These are phyloP conservation scores for Lagodon rhomboides DNA, from an alignment of 2,797 vertebrate species.

Conservation along the genomic window DNA sequence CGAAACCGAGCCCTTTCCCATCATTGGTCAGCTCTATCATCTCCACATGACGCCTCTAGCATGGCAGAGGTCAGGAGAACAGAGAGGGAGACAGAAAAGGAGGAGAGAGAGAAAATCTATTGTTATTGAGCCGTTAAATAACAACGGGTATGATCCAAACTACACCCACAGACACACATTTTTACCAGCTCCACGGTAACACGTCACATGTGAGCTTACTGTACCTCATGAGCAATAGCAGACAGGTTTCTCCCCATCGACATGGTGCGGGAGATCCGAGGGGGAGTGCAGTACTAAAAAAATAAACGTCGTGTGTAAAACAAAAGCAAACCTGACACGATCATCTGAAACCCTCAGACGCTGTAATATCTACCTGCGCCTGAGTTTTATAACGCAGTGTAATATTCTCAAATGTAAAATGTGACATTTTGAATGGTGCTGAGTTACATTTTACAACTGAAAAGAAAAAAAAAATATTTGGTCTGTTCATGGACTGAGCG, in stretches of 20 bases:
- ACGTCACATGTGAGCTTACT: constrained; percentile 16
- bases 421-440: constrained; percentile 56
- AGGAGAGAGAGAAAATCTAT: constrained; percentile 1
- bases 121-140: neutral
- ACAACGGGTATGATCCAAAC: neutral
- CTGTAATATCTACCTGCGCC: constrained; percentile 27
- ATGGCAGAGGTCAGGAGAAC: neutral
- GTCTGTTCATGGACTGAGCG: neutral
- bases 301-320: constrained; percentile 52
- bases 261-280: constrained; percentile 79
- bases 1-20: constrained; percentile 95
- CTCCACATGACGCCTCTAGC: constrained; percentile 90
- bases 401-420: constrained; percentile 46
- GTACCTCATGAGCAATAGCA: constrained; percentile 81
- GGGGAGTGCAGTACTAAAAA: constrained; percentile 82
- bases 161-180: constrained; percentile 17
- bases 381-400: constrained; percentile 38
- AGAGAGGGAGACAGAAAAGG: neutral
- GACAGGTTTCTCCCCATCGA: constrained; percentile 83
- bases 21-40: constrained; percentile 94
- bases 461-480: constrained; percentile 12
- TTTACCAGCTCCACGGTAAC: constrained; percentile 3
- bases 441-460: constrained; percentile 33
- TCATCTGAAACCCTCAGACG: constrained; percentile 8
- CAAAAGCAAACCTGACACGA: constrained; percentile 36